A percentile compares a stretch with the other conserved stretches of the same genome.
These are phyloP conservation scores for Chaetops frenatus DNA, from an alignment of 2,113 vertebrate species.

Conservation along the genomic window DNA sequence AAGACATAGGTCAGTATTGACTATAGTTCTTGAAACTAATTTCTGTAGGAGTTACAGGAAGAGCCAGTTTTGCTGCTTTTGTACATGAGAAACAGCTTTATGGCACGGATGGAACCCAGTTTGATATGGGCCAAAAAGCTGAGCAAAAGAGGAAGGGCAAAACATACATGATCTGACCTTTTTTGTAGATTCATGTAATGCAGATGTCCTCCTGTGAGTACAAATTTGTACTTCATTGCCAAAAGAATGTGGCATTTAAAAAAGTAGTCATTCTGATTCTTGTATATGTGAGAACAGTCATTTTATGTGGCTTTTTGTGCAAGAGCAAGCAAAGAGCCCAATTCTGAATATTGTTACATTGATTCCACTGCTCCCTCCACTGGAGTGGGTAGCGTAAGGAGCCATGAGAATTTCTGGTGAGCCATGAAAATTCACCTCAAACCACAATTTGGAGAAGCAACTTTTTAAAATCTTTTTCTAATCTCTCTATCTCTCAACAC, in stretches of 20 bases:
- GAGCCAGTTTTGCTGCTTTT: neutral
- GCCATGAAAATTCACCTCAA: neutral
- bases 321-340: neutral
- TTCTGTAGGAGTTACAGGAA: neutral
- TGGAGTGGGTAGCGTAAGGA: accelerated
- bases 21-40: neutral
- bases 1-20: neutral
- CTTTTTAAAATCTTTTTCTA: neutral
- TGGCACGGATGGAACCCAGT: neutral
- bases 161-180: neutral
- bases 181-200: neutral
- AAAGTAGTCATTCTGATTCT: neutral
- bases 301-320: neutral
- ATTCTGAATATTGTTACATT: neutral
- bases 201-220: neutral
- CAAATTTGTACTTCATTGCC: neutral
- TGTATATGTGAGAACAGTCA: neutral
- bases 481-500: neutral
- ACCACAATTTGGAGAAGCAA: neutral
- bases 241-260: neutral
- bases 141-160: neutral
- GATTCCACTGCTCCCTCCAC: neutral
- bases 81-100: neutral
- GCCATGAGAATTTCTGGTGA: neutral
- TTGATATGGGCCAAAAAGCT: neutral